Conservation (phyloP, 2,797 vertebrate species). For the Artibeus jamaicensis region DNA sequence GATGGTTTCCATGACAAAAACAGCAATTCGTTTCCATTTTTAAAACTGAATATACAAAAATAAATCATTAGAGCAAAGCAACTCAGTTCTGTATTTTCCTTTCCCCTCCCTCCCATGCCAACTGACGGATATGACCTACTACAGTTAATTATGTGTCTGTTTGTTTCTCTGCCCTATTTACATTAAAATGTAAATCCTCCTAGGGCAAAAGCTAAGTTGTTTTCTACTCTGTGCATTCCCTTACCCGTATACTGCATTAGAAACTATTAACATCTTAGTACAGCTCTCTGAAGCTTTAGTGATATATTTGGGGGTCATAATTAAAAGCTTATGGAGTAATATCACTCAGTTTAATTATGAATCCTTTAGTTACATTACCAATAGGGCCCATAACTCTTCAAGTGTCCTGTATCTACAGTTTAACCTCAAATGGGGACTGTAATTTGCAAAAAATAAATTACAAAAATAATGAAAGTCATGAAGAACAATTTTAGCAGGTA, state of each 20-base stretch:
- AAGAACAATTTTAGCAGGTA: slow-evolving; percentile 47
- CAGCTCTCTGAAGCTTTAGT: not conserved
- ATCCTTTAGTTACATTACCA: not conserved
- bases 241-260: not conserved
- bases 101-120: not conserved
- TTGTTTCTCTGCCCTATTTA: not conserved
- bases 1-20: not conserved
- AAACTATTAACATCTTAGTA: not conserved
- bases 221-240: not conserved
- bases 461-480: not conserved
- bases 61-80: not conserved
- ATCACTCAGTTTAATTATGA: not conserved
- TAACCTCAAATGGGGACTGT: not conserved
- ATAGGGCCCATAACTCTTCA: not conserved
- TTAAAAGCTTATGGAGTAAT: not conserved
- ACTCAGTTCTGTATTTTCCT: not conserved
- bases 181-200: not conserved
- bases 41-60: not conserved
- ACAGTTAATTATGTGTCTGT: not conserved
- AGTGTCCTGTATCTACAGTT: not conserved
- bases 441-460: not conserved
- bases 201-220: not conserved
- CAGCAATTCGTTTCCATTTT: not conserved
- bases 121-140: not conserved
- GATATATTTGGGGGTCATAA: not conserved